phyloP scores from a whole-genome alignment of 2,888 invertebrate species.

The Dendrolimus pini region DNA sequence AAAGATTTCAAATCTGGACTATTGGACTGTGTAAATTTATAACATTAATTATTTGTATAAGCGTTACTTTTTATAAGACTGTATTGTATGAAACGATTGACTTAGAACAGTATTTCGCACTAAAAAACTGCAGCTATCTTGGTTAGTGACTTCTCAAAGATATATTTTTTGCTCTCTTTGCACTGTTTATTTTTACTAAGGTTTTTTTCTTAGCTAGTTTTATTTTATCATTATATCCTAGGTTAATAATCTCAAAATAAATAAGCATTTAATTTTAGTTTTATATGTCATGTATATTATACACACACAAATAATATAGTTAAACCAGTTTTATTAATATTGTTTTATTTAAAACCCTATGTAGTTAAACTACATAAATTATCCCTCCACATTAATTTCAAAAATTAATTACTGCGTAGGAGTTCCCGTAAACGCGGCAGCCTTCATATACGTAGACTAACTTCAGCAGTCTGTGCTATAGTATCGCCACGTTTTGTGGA shows the following conservation, averaged over 20 bases:
- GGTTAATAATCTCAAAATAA: not conserved
- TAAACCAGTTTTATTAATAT: not conserved
- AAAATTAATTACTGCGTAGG: no score
- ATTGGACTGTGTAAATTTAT: not conserved
- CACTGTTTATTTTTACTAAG: not conserved
- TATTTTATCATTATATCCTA: not conserved
- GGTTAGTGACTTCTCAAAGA: conserved; percentile 8
- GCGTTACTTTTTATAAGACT: not conserved
- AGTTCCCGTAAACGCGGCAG: no score
- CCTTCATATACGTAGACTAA: no score
- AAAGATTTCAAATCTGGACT: conserved; percentile 7
- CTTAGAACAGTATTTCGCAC: conserved; percentile 2
- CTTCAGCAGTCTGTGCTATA: no score
- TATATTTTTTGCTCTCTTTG: conserved; percentile 6
- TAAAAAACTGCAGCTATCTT: not conserved
- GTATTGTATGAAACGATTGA: conserved; percentile 4
- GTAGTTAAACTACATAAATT: not conserved
- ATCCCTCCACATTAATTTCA: no score
- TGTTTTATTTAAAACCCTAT: not conserved
- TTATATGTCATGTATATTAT: not conserved
- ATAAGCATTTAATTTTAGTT: not conserved
- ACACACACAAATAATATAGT: not conserved
- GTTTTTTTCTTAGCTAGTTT: not conserved
- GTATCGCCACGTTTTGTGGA: no score
- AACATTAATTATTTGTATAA: not conserved